These are phyloP conservation scores for Schizaphis graminum DNA, from an alignment of 2,888 invertebrate genomes.

Conservation along the genomic window DNA sequence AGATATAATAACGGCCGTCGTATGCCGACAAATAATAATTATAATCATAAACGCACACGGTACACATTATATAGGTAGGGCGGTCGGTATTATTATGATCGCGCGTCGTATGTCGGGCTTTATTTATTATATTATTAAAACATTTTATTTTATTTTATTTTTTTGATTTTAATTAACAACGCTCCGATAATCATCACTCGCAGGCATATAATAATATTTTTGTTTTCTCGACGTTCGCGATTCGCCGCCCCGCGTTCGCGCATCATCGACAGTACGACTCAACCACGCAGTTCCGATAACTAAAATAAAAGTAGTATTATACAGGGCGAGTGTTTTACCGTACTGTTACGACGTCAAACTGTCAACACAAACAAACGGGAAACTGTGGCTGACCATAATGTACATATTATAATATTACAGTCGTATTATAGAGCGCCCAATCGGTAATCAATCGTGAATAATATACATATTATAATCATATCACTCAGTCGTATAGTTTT, in stretches of 20 bases:
- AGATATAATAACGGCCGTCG: conserved; percentile 11
- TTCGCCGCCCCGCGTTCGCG: not conserved
- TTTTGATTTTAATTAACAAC: conserved; percentile 47
- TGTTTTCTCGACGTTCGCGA: not conserved
- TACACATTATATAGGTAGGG: not conserved
- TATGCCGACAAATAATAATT: not conserved
- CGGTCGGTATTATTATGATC: no score
- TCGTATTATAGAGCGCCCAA: not conserved
- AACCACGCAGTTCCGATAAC: not conserved
- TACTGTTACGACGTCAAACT: not conserved
- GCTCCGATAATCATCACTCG: conserved; percentile 41
- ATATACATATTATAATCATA: not conserved
- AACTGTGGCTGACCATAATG: not conserved
- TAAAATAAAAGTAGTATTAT: not conserved
- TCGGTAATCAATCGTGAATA: not conserved
- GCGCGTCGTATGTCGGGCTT: not conserved
- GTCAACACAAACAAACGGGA: not conserved
- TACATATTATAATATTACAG: not conserved
- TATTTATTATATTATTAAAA: conserved; percentile 34
- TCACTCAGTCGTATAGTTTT: not conserved
- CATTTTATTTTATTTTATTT: not conserved
- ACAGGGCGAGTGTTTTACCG: not conserved
- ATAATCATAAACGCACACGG: not conserved
- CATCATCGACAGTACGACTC: not conserved
- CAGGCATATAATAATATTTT: not conserved